Percentiles rank a stretch among this genome's conserved stretches.
phyloP scores from a whole-genome alignment of 2,888 invertebrate species.

The Ochropleura leucogaster region DNA sequence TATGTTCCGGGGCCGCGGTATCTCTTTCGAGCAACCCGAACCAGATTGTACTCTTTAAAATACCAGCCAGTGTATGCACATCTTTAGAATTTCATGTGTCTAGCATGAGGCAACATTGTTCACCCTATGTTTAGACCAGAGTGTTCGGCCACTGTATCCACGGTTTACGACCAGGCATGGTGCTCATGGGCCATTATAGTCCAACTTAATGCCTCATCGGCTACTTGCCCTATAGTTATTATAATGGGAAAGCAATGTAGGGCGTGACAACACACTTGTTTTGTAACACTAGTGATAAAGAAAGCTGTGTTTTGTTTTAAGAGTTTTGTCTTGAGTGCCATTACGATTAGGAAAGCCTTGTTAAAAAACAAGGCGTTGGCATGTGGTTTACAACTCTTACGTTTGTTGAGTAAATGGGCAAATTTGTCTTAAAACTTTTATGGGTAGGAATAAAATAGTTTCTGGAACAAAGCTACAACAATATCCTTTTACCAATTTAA shows the following conservation, averaged over 20 bases:
- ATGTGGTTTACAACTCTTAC: slow-evolving; percentile 19
- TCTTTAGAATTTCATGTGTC: slow-evolving; percentile 16
- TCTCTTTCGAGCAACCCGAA: no score
- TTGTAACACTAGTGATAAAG: slow-evolving; percentile 49
- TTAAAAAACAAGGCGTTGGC: no score
- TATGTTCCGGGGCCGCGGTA: no score
- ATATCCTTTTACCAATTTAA: neutral
- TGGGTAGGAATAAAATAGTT: neutral
- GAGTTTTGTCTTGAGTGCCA: slow-evolving; percentile 38
- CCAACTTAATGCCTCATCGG: slow-evolving; percentile 54
- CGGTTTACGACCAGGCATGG: slow-evolving; percentile 37
- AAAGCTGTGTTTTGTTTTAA: slow-evolving; percentile 54
- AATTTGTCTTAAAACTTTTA: slow-evolving; percentile 6
- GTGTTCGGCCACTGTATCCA: slow-evolving; percentile 37
- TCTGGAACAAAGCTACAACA: slow-evolving; percentile 2
- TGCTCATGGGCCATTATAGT: slow-evolving; percentile 47
- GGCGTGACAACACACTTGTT: slow-evolving; percentile 46
- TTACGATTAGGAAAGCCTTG: slow-evolving; percentile 30
- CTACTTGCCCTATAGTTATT: slow-evolving; percentile 50
- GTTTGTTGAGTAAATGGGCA: slow-evolving; percentile 25
- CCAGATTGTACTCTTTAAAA: neutral
- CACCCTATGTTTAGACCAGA: slow-evolving; percentile 37
- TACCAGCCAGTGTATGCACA: slow-evolving; percentile 10
- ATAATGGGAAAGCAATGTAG: slow-evolving; percentile 58
- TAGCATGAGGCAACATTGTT: slow-evolving; percentile 33